Evolutionary conservation across 2,888 invertebrate species (phyloP).

Genomic region (Teleogryllus oceanicus): DNA sequence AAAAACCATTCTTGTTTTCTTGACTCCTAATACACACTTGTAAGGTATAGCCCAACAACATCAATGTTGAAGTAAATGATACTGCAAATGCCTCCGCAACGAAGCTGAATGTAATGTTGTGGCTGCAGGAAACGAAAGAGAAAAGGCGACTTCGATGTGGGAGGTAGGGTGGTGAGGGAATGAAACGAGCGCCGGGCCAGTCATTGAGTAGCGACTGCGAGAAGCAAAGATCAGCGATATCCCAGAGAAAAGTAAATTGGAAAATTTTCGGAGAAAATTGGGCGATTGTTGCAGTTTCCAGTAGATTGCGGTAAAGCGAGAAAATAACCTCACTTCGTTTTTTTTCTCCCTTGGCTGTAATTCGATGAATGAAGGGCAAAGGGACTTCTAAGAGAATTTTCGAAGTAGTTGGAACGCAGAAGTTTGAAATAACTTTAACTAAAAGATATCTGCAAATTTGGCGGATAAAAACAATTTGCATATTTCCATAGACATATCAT

Average conservation of each 20-base stretch:
- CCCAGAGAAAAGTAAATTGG: neutral
- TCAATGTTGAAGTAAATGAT: no score
- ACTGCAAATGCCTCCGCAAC: no score
- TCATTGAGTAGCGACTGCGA: no score
- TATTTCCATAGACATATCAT: neutral
- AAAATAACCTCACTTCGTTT: neutral
- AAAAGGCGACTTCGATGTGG: no score
- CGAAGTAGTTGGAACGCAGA: neutral
- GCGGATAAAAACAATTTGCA: neutral
- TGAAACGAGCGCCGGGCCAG: no score
- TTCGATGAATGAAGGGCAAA: neutral
- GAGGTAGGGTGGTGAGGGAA: no score
- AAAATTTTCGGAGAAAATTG: neutral
- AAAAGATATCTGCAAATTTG: neutral
- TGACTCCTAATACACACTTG: no score
- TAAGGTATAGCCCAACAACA: no score
- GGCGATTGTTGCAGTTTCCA: neutral
- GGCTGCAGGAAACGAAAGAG: no score
- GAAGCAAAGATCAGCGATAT: neutral
- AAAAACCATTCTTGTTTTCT: no score
- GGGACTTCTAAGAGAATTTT: no score
- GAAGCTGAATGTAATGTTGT: no score
- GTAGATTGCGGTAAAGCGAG: neutral
- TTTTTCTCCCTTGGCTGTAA: neutral
- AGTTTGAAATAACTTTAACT: neutral